A percentile compares a stretch with the other conserved stretches of the same genome.
These are phyloP conservation scores for Heliconius melpomene DNA, from an alignment of 1,140 invertebrate genomes.

Conservation along the genomic window DNA sequence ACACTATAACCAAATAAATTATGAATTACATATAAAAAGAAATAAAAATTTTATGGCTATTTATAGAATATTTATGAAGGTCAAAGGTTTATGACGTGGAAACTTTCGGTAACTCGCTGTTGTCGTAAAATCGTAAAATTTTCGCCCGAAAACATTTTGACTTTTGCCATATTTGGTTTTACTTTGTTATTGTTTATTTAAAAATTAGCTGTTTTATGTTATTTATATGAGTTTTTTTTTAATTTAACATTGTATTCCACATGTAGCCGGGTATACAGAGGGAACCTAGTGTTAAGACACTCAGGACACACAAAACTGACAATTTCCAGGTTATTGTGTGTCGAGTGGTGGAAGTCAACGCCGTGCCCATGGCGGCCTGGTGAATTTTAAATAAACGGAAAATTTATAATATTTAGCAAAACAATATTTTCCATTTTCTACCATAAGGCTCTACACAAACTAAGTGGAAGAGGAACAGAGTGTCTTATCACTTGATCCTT, in stretches of 20 bases:
- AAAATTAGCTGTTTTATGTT: not conserved
- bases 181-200: not conserved
- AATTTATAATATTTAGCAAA: no score
- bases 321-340: no score
- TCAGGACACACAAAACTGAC: not conserved
- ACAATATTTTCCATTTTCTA: no score
- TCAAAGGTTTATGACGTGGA: constrained; percentile 24
- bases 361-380: no score
- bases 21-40: not conserved
- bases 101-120: constrained; percentile 17
- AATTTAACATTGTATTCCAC: not conserved
- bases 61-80: constrained; percentile 12
- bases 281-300: not conserved
- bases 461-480: no score
- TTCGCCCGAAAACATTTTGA: constrained; percentile 5
- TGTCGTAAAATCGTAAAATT: constrained; percentile 18
- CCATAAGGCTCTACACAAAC: no score
- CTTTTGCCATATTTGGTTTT: constrained; percentile 17
- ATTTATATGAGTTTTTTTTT: not conserved
- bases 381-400: no score
- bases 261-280: not conserved
- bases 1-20: constrained; percentile 1
- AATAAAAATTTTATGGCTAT: not conserved
- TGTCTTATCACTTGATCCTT: no score
- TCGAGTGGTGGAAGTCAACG: no score